Evolutionary conservation across 2,113 vertebrate species (phyloP), one percentile per base, ranked within the genome.

Genomic region (Pogona vitticeps): DNA sequence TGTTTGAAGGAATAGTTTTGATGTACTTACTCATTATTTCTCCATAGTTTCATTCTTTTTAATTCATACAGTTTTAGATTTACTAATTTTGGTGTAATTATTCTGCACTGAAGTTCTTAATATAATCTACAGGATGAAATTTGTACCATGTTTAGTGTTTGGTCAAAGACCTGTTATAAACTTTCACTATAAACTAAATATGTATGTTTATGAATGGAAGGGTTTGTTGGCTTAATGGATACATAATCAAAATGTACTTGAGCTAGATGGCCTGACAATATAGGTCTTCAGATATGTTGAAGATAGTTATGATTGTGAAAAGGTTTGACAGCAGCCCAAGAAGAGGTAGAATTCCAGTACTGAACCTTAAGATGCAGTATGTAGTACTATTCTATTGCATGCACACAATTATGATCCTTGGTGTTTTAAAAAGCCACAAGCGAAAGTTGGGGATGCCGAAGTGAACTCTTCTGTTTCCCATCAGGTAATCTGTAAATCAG

Each of bases 401-500:
- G 17, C 6, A 21, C 18, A 31, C 67, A 33, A 31, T 58, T 82
- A 36, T 33, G 70, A 2, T 40, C 33, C n/a, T 71, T 67, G 40
- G 17, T 65, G 15, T 31, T 86, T 76, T 65, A 65, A 36, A 8
- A 88, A 71, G 46, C 42, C 58, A 52, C 56, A 79, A 26, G 65
- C 42, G 88, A 83, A 86, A 68, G 86, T 77, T 7, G 56, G 56
- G 42, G 82, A 76, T 84, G 28, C 85, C 23, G 72, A 63, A 82
- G 15, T 80, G 14, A 0, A 0, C 91, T 76, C 82, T 89, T 31
- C 38, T 90, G 70, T 83, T 94, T 92, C 2, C 0, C 91, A 78
- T 4, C 92, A 99, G 98, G 98, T 99, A 84, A 98, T 99, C 80
- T 99, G 98, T 94, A 99, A 98, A 93, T 99, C 98, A 20, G 98